A percentile compares a stretch with the other conserved stretches of the same genome.
Conservation (phyloP, 2,113 vertebrate species). For the Laticauda colubrina region DNA sequence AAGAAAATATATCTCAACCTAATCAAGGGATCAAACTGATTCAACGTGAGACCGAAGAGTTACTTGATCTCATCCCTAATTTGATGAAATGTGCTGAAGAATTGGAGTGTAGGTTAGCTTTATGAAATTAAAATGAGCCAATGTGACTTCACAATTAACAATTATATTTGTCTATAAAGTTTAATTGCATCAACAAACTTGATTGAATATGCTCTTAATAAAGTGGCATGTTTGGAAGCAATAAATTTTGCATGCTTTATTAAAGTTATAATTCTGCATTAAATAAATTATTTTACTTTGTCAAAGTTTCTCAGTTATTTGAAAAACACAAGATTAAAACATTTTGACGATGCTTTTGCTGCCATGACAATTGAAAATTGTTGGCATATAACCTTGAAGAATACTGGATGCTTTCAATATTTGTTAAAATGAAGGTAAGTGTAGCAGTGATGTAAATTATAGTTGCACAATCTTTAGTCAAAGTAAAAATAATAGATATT, state of each 20-base stretch:
- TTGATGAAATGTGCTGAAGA: conserved; percentile 25
- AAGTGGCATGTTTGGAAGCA: conserved; percentile 58
- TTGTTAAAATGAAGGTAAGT: not conserved
- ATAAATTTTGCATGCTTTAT: conserved; percentile 44
- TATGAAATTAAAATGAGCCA: conserved; percentile 2
- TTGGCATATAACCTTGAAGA: not conserved
- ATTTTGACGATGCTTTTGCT: not conserved
- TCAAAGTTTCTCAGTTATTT: conserved; percentile 33
- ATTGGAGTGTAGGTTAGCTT: conserved; percentile 39
- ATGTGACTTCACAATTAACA: conserved; percentile 31
- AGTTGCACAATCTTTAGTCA: not conserved
- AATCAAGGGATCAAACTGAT: not conserved
- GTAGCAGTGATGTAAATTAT: not conserved
- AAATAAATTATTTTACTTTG: conserved; percentile 59
- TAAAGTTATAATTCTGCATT: conserved; percentile 59
- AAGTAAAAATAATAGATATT: not conserved
- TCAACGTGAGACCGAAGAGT: conserved; percentile 30
- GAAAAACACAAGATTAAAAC: conserved; percentile 12
- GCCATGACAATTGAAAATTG: not conserved
- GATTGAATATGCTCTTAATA: conserved; percentile 60
- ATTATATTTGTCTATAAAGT: conserved; percentile 43
- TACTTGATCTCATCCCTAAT: conserved; percentile 20
- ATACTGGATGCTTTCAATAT: not conserved
- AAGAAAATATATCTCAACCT: not conserved
- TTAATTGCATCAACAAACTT: conserved; percentile 46